These are phyloP conservation scores for Stichopus chloronotus DNA, from an alignment of 35 echinoderm and acorn worm species.

Conservation along the genomic window DNA sequence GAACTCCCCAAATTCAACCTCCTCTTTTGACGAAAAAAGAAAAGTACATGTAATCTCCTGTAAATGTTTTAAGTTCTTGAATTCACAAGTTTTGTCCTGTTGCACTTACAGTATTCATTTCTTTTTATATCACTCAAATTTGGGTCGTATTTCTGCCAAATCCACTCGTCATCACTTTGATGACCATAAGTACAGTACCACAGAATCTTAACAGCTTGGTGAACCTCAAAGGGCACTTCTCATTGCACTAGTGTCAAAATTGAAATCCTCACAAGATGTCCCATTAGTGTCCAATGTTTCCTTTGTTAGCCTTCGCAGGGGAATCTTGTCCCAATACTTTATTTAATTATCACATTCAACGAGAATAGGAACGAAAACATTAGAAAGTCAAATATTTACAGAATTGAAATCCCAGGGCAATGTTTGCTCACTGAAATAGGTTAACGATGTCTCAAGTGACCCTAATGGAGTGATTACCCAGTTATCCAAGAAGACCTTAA, in stretches of 20 bases:
- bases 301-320: neutral
- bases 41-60: too few species aligned
- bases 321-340: slow-evolving; percentile 33
- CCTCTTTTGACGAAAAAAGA: too few species aligned
- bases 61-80: too few species aligned
- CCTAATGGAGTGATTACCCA: slow-evolving; percentile 25
- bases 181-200: neutral
- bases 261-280: slow-evolving; percentile 5
- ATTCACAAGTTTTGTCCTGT: too few species aligned
- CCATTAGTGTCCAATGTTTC: neutral
- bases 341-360: slow-evolving; percentile 19
- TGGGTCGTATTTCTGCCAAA: neutral
- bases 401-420: slow-evolving; percentile 12
- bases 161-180: neutral
- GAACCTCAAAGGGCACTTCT: neutral
- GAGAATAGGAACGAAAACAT: neutral
- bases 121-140: too few species aligned
- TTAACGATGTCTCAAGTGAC: slow-evolving; percentile 29
- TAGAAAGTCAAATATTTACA: slow-evolving; percentile 21
- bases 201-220: neutral
- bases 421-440: neutral
- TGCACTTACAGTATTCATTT: too few species aligned
- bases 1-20: too few species aligned
- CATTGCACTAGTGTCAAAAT: neutral
- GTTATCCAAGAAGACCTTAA: slow-evolving; percentile 29